phyloP scores from a whole-genome alignment of 2,888 invertebrate genomes.

The Thelaira solivaga region DNA sequence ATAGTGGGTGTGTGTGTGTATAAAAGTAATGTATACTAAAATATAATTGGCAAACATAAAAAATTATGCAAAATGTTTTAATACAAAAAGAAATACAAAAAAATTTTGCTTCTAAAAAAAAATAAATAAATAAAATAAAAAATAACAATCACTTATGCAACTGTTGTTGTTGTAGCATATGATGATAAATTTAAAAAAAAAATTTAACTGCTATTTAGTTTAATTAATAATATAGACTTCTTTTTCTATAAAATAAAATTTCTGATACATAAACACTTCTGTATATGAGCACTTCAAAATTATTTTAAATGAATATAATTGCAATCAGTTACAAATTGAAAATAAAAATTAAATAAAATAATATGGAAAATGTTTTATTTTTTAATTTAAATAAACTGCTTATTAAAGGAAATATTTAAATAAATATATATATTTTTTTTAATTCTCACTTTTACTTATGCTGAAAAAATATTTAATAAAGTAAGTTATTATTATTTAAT shows the following conservation, averaged over 20 bases:
- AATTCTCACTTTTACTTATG: too few species aligned
- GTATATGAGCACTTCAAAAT: background rate
- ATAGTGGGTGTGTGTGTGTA: too few species aligned
- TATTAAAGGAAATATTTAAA: too few species aligned
- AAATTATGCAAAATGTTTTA: background rate
- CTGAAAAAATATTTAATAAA: too few species aligned
- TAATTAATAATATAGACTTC: conserved; percentile 39
- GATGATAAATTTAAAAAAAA: background rate
- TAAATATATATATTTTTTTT: background rate
- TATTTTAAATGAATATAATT: background rate
- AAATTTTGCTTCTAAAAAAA: background rate
- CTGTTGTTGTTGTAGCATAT: background rate
- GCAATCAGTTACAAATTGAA: background rate
- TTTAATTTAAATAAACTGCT: background rate
- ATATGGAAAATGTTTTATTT: background rate
- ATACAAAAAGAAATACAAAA: background rate
- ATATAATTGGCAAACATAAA: conserved; percentile 24
- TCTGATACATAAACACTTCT: background rate
- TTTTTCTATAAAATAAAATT: too few species aligned
- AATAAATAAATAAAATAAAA: too few species aligned
- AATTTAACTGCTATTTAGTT: background rate
- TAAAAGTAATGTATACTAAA: conserved; percentile 19
- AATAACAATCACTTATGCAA: background rate
- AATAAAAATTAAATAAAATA: background rate
- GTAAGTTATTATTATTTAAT: too few species aligned